Conservation (phyloP, 2,797 vertebrate species). For the Myotis daubentonii region DNA sequence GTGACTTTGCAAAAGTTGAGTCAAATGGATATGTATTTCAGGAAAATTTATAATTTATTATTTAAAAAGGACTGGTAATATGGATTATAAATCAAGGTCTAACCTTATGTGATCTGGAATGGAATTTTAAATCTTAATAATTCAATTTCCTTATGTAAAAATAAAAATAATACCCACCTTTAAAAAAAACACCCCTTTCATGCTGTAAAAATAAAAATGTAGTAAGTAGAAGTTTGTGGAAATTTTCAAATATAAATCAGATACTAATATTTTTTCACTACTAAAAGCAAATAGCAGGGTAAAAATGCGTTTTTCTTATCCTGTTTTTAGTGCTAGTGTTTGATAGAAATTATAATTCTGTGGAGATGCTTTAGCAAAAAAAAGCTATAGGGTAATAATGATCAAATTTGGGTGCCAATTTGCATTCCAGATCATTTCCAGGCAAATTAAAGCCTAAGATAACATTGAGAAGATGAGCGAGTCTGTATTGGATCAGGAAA, state of each 20-base stretch:
- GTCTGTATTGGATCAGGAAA: slow-evolving; percentile 50
- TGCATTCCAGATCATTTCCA: slow-evolving; percentile 52
- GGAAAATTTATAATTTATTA: slow-evolving; percentile 62
- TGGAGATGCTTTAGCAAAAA: slow-evolving; percentile 40
- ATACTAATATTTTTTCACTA: slow-evolving; percentile 47
- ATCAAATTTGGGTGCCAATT: slow-evolving; percentile 61
- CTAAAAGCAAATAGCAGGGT: not conserved
- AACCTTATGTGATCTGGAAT: slow-evolving; percentile 45
- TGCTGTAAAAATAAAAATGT: not conserved
- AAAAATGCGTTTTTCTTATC: slow-evolving; percentile 43
- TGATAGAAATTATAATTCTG: slow-evolving; percentile 56
- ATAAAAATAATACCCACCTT: not conserved
- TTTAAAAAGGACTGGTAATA: not conserved
- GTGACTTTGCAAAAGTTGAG: slow-evolving; percentile 46
- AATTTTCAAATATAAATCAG: slow-evolving; percentile 47
- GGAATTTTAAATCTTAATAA: slow-evolving; percentile 62
- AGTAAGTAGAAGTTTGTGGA: slow-evolving; percentile 1
- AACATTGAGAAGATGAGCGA: slow-evolving; percentile 47
- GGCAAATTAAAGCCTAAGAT: slow-evolving; percentile 62
- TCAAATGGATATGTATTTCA: slow-evolving; percentile 12
- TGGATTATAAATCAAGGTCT: slow-evolving; percentile 60
- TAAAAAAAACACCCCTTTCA: not conserved
- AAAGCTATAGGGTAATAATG: slow-evolving; percentile 59
- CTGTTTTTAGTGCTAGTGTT: slow-evolving; percentile 52
- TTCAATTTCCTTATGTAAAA: slow-evolving; percentile 24